Base-by-base conservation (phyloP, 2,888 invertebrate genomes). In the Troilus luridus region DNA sequence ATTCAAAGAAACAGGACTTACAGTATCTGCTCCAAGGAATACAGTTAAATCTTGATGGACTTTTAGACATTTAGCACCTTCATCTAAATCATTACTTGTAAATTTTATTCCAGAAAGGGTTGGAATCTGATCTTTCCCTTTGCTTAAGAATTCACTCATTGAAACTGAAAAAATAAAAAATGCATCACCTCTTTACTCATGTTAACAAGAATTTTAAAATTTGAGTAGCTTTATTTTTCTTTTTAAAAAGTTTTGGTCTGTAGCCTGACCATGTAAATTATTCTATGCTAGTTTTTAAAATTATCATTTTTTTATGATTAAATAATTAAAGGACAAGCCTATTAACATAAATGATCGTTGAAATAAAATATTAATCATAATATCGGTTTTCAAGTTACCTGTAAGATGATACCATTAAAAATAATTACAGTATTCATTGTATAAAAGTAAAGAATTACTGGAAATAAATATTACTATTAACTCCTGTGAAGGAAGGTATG, bases 41-140 rank as follows among this genome's bases (percentile, higher is more conserved):
- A 93, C 92, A n/a, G 92, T 92, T 58, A 92, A 92, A 27, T 92
- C 92, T n/a, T 92, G 94, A 64, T 95, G 93, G 0, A 95, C 95
- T 90, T 95, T 94, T 8, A 96, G 93, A 3, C 96, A 96, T 93
- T 95, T 95, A 0, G 95, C 94, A 0, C 96, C 97, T 94, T 97
- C 96, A 90, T 96, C 95, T 88, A 98, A 94, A 93, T 96, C 96
- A 72, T 95, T 95, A 17, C 96, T 96, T 0, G 98, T 98, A 93
- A 96, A 98, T 94, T 98, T 98, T n/a, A 98, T 95, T 7, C 98
- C 98, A 92, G 95, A 95, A 93, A 98, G 97, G 90, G 96, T 97
- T 0, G 97, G 96, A 88, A 98, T 96, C 91, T 95, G 94, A 9
- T 94, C 94, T 0, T 95, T 95, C 0, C 97, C 96, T 54, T 95